Percentiles rank a stretch among this genome's conserved stretches.
phyloP scores from a whole-genome alignment of 2,113 vertebrate genomes.

The Gadus chalcogrammus region DNA sequence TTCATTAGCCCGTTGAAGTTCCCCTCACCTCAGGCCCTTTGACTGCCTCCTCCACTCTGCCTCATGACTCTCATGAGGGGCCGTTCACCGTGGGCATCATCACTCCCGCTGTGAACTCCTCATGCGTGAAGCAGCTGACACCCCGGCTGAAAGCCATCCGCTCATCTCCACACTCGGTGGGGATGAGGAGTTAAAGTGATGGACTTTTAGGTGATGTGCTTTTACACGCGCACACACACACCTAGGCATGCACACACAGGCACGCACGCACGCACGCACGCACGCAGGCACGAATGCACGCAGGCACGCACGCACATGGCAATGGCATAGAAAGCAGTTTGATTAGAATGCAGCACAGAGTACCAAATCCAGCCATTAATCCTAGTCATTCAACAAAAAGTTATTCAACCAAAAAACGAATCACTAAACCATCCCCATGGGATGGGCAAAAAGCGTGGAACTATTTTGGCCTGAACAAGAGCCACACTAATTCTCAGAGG shows the following conservation, averaged over 20 bases:
- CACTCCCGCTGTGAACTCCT: background rate
- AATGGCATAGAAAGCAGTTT: background rate
- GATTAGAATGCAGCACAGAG: background rate
- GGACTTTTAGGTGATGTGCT: too few species aligned
- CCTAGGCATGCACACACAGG: background rate
- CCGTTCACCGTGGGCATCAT: background rate
- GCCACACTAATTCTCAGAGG: background rate
- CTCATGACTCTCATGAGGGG: constrained; percentile 16
- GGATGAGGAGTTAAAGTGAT: too few species aligned
- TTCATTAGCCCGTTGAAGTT: constrained; percentile 37
- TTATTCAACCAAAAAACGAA: too few species aligned
- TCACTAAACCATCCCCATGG: background rate
- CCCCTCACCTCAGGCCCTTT: constrained; percentile 21
- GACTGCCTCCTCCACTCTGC: constrained; percentile 19
- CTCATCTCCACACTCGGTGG: background rate
- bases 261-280: background rate
- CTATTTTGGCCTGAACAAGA: background rate
- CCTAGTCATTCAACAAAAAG: too few species aligned
- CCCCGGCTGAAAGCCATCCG: background rate
- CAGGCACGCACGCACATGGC: background rate
- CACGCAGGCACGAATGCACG: background rate
- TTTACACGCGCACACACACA: background rate
- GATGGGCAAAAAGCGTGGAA: background rate
- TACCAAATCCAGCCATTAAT: background rate
- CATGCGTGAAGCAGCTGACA: background rate